These are phyloP conservation scores for Eupithecia insigniata DNA, from an alignment of 2,888 invertebrate genomes.

Conservation along the genomic window DNA sequence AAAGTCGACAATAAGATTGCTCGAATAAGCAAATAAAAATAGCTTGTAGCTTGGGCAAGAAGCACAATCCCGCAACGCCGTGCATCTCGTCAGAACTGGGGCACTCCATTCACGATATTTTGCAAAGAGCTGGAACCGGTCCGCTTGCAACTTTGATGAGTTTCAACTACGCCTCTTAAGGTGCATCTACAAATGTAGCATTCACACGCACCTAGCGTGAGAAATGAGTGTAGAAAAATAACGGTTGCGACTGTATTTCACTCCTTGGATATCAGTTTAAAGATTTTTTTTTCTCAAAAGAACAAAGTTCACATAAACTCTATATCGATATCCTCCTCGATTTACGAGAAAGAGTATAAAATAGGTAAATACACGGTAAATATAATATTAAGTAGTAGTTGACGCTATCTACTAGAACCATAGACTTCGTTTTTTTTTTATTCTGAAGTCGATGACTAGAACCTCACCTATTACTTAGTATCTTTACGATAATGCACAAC, in stretches of 20 bases:
- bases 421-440: too few species aligned
- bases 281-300: too few species aligned
- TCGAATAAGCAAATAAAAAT: conserved; percentile 11
- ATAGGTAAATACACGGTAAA: too few species aligned
- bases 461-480: too few species aligned
- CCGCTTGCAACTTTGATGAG: conserved; percentile 52
- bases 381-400: too few species aligned
- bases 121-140: conserved; percentile 46
- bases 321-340: too few species aligned
- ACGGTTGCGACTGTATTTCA: not conserved
- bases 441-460: too few species aligned
- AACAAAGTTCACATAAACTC: too few species aligned
- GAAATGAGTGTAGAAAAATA: not conserved
- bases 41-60: conserved; percentile 8
- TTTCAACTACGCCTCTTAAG: conserved; percentile 36
- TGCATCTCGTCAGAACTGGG: conserved; percentile 46
- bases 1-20: not conserved
- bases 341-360: not conserved
- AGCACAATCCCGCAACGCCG: conserved; percentile 12
- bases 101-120: conserved; percentile 50
- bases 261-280: not conserved
- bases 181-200: conserved; percentile 7
- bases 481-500: too few species aligned
- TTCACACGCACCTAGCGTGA: conserved; percentile 7
- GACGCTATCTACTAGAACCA: too few species aligned